Evolutionary conservation across 2,113 vertebrate genomes (phyloP).

Genomic region (Isichthys henryi): DNA sequence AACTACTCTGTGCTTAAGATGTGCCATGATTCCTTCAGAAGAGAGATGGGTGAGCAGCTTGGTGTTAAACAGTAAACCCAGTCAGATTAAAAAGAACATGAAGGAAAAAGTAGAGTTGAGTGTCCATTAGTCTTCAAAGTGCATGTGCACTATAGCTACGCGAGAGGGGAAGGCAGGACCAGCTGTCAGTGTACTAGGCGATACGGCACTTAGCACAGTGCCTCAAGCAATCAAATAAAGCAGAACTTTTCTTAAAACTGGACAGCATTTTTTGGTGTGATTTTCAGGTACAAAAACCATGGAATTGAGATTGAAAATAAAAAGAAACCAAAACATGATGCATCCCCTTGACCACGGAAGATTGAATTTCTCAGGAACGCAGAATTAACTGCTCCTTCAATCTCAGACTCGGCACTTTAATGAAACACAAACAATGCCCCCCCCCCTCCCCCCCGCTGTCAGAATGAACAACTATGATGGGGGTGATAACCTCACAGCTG

Average conservation of each 20-base stretch:
- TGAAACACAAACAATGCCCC: constrained; percentile 33
- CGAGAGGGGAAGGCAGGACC: background rate
- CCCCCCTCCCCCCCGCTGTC: constrained; percentile 15
- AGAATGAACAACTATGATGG: constrained; percentile 31
- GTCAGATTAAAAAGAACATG: background rate
- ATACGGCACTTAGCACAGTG: background rate
- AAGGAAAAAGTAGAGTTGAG: background rate
- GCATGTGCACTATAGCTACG: background rate
- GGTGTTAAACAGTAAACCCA: background rate
- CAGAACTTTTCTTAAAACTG: background rate
- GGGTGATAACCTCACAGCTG: constrained; percentile 38
- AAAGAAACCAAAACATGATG: background rate
- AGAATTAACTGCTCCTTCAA: background rate
- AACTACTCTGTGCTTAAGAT: background rate
- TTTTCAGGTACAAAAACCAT: background rate
- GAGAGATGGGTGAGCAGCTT: background rate
- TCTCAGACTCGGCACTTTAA: background rate
- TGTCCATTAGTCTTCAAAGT: background rate
- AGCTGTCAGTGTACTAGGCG: background rate
- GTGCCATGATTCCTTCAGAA: background rate
- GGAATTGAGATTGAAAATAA: background rate
- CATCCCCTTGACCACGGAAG: background rate
- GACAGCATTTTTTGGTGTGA: background rate
- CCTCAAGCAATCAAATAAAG: background rate
- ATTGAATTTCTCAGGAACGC: background rate